These are phyloP conservation scores for Elmis aenea DNA, from an alignment of 2,888 invertebrate species.

Conservation along the genomic window DNA sequence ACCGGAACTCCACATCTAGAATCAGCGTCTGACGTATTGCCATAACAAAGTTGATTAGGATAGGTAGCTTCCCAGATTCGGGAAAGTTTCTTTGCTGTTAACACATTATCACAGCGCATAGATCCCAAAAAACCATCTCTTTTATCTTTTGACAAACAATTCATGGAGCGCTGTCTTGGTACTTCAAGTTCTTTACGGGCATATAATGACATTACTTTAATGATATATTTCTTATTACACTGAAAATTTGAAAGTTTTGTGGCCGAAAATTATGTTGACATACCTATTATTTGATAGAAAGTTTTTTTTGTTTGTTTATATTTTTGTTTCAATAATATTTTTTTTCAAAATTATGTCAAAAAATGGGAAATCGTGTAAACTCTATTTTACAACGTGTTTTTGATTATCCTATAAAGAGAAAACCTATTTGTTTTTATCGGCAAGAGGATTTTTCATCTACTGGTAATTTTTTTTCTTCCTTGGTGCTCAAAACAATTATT, in stretches of 20 bases:
- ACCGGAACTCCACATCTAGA: constrained; percentile 16
- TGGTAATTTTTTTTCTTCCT: constrained; percentile 34
- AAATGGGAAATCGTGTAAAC: constrained; percentile 51
- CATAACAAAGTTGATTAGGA: constrained; percentile 13
- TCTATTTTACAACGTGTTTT: constrained; percentile 48
- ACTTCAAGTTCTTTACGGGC: constrained; percentile 2
- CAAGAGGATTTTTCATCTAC: constrained; percentile 56
- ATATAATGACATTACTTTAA: constrained; percentile 8
- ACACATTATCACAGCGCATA: constrained; percentile 3
- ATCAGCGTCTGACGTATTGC: constrained; percentile 12
- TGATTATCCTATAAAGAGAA: constrained; percentile 55
- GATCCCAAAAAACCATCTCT: constrained; percentile 10
- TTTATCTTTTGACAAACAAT: constrained; percentile 8
- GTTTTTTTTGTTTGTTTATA: constrained; percentile 3
- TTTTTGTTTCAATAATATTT: constrained; percentile 48
- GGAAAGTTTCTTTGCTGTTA: constrained; percentile 10
- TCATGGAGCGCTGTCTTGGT: constrained; percentile 5
- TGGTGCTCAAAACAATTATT: not conserved
- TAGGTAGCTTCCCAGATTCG: constrained; percentile 14
- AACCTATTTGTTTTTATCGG: constrained; percentile 55
- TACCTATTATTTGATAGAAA: no score
- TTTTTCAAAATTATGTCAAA: constrained; percentile 10
- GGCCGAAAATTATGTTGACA: no score
- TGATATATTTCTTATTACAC: not conserved
- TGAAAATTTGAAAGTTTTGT: constrained; percentile 6